Conservation (phyloP, 2,797 vertebrate genomes). For the Delichon dasypus region DNA sequence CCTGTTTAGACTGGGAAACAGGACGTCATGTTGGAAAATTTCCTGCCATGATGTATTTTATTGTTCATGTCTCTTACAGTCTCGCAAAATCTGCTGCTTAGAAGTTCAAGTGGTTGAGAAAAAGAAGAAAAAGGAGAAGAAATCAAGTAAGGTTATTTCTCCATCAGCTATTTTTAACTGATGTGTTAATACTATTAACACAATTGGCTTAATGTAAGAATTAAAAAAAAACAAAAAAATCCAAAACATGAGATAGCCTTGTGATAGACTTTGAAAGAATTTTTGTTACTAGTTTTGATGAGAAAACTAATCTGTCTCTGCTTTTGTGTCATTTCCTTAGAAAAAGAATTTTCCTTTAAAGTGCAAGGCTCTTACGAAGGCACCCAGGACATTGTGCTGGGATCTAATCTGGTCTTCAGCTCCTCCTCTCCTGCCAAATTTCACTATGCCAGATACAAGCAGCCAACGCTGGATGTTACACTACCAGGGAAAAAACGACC, state of each 20-base stretch:
- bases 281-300: not conserved
- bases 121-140: slow-evolving; percentile 25
- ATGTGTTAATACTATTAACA: not conserved
- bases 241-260: not conserved
- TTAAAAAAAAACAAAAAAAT: not conserved
- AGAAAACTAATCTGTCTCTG: not conserved
- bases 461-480: slow-evolving; percentile 35
- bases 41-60: not conserved
- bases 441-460: slow-evolving; percentile 79
- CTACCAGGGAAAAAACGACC: slow-evolving; percentile 29
- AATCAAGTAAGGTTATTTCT: slow-evolving; percentile 56
- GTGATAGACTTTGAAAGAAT: not conserved
- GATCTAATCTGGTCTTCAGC: not conserved
- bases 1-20: not conserved
- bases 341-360: slow-evolving; percentile 71
- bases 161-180: not conserved
- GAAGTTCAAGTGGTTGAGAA: slow-evolving; percentile 67
- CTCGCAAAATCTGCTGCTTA: slow-evolving; percentile 74
- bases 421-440: slow-evolving; percentile 61
- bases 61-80: slow-evolving; percentile 56
- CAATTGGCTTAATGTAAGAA: not conserved
- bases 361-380: slow-evolving; percentile 81
- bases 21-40: not conserved
- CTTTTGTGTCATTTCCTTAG: slow-evolving; percentile 50
- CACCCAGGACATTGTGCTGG: slow-evolving; percentile 48